These are phyloP conservation scores for Limonius californicus DNA, from an alignment of 1,140 invertebrate species.

Conservation along the genomic window DNA sequence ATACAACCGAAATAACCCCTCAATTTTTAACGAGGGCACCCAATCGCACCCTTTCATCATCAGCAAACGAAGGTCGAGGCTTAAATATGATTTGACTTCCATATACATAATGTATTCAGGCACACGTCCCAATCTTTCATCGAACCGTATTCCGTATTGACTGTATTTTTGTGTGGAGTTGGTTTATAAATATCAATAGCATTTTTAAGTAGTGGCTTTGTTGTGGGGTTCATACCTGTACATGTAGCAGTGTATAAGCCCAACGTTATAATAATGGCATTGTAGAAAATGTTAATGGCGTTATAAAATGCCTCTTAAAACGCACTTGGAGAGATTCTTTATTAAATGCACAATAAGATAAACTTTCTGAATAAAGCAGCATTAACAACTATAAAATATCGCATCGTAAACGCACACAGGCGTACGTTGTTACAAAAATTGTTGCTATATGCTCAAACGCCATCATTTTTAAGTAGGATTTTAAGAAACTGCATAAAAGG, in stretches of 20 bases:
- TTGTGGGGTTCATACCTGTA: slow-evolving; percentile 10
- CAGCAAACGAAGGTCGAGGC: slow-evolving; percentile 9
- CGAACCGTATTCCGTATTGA: slow-evolving; percentile 23
- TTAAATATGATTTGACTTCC: slow-evolving; percentile 18
- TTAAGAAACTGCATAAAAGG: too few species aligned
- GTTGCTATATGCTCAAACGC: too few species aligned
- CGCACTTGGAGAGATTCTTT: slow-evolving; percentile 2
- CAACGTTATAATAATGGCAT: slow-evolving; percentile 9
- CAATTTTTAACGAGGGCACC: background rate
- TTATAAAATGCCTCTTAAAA: slow-evolving; percentile 13
- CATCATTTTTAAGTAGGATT: too few species aligned
- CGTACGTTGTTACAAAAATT: too few species aligned
- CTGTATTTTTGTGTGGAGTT: slow-evolving; percentile 9
- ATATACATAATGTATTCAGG: slow-evolving; percentile 25
- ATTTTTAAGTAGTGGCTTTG: slow-evolving; percentile 21
- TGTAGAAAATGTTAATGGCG: slow-evolving; percentile 7
- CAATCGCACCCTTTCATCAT: slow-evolving; percentile 4
- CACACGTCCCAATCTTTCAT: slow-evolving; percentile 26
- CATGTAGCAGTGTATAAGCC: background rate
- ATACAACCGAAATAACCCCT: background rate
- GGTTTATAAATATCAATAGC: slow-evolving; percentile 27
- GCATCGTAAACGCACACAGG: too few species aligned
- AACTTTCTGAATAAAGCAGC: too few species aligned
- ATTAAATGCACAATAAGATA: background rate
- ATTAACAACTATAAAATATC: too few species aligned